Percentiles rank a stretch among this genome's conserved stretches.
Conservation (phyloP, 2,797 vertebrate species). For the Brachyrhaphis roseni region DNA sequence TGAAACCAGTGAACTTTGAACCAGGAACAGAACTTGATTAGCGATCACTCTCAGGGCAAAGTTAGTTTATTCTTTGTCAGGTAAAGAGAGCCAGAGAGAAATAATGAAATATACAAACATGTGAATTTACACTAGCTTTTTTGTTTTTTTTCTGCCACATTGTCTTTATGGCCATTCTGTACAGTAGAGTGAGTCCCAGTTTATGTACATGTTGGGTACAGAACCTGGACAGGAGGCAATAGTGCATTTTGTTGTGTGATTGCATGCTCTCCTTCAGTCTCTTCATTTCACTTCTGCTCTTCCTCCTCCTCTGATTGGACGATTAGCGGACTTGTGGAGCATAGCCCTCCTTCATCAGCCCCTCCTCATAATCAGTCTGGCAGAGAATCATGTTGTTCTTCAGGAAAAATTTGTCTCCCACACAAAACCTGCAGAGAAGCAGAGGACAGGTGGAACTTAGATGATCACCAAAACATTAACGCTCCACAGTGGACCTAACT, state of each 20-base stretch:
- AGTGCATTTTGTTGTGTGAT: slow-evolving; percentile 79
- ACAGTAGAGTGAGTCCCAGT: slow-evolving; percentile 82
- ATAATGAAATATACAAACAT: slow-evolving; percentile 52
- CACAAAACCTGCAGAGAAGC: slow-evolving; percentile 86
- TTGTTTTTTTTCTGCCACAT: slow-evolving; percentile 68
- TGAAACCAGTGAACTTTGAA: not conserved
- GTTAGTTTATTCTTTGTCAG: slow-evolving; percentile 10
- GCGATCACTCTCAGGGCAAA: slow-evolving; percentile 41
- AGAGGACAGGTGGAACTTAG: not conserved
- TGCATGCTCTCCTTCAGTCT: slow-evolving; percentile 80
- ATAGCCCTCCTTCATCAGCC: slow-evolving; percentile 88
- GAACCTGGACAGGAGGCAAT: slow-evolving; percentile 79
- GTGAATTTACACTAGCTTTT: slow-evolving; percentile 57
- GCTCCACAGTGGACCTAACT: not conserved
- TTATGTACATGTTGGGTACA: slow-evolving; percentile 89
- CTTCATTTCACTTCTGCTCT: slow-evolving; percentile 53
- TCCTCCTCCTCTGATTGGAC: slow-evolving; percentile 8
- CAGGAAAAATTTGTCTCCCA: slow-evolving; percentile 95
- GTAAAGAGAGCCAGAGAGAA: slow-evolving; percentile 53
- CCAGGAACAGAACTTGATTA: slow-evolving; percentile 11
- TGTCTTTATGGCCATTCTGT: slow-evolving; percentile 89
- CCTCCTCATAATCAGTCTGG: slow-evolving; percentile 95
- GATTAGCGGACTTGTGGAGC: slow-evolving; percentile 95
- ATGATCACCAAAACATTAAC: not conserved
- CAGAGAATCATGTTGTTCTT: slow-evolving; percentile 98